phyloP scores from a whole-genome alignment of 2,888 invertebrate species.

The Pycnomerus fuliginosus region DNA sequence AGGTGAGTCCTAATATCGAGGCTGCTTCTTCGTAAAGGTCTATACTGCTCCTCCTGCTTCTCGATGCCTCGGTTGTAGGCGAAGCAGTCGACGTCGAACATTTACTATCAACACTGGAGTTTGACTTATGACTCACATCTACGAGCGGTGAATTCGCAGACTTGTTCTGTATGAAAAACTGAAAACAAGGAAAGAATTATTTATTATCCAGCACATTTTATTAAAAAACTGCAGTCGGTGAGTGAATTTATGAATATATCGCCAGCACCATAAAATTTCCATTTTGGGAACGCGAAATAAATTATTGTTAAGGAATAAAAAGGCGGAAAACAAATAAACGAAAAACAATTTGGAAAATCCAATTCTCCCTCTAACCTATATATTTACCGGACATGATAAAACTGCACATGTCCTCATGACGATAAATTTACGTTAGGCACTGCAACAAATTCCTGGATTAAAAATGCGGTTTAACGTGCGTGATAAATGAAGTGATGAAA shows the following conservation, averaged over 20 bases:
- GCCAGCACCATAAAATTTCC: slow-evolving; percentile 1
- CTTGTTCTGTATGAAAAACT: slow-evolving; percentile 44
- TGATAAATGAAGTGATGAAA: neutral
- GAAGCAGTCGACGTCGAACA: slow-evolving; percentile 23
- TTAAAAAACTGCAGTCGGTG: too few relatives aligned
- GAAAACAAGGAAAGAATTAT: slow-evolving; percentile 25
- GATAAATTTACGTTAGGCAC: too few relatives aligned
- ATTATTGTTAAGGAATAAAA: slow-evolving; percentile 1
- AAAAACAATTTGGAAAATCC: slow-evolving; percentile 1
- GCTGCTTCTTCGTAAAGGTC: slow-evolving; percentile 51
- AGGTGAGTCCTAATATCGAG: slow-evolving; percentile 48
- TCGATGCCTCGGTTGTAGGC: slow-evolving; percentile 19
- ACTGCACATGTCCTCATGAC: too few relatives aligned
- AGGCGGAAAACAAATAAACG: slow-evolving; percentile 11
- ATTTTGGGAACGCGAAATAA: neutral
- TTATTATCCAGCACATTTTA: too few relatives aligned
- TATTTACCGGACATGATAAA: neutral
- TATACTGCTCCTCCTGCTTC: slow-evolving; percentile 45
- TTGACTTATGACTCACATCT: slow-evolving; percentile 25
- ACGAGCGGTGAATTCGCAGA: slow-evolving; percentile 23
- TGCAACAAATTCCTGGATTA: neutral
- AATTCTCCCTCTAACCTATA: slow-evolving; percentile 7
- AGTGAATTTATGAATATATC: too few relatives aligned
- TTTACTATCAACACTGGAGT: slow-evolving; percentile 24
- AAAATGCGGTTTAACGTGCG: neutral